These are phyloP conservation scores for Orchesellides sinensis DNA, from an alignment of 2,888 invertebrate species.

Conservation along the genomic window DNA sequence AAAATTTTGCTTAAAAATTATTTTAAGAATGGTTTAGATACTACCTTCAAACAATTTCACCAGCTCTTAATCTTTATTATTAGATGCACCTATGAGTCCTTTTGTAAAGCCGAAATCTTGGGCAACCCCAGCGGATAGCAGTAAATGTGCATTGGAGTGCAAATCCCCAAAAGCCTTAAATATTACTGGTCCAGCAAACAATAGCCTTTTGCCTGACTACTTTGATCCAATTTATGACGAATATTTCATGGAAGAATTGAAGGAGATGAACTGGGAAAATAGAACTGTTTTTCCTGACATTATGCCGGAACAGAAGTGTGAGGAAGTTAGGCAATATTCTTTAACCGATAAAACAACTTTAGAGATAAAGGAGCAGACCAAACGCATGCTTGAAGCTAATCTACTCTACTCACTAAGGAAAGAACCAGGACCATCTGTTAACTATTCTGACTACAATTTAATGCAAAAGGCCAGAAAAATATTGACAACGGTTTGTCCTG, in stretches of 20 bases:
- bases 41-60: background rate
- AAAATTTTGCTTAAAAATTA: background rate
- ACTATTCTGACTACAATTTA: slow-evolving; percentile 54
- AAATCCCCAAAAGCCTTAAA: background rate
- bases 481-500: slow-evolving; percentile 60
- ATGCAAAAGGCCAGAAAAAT: slow-evolving; percentile 66
- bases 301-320: slow-evolving; percentile 16
- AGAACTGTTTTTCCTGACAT: background rate
- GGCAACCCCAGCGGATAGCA: background rate
- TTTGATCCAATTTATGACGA: slow-evolving; percentile 51
- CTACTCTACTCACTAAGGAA: slow-evolving; percentile 34
- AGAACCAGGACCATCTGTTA: slow-evolving; percentile 40
- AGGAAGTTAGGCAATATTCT: slow-evolving; percentile 8
- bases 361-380: slow-evolving; percentile 66
- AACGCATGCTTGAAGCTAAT: slow-evolving; percentile 56
- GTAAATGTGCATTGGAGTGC: slow-evolving; percentile 36
- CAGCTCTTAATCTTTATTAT: background rate
- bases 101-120: slow-evolving; percentile 21
- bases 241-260: slow-evolving; percentile 38
- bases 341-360: slow-evolving; percentile 52
- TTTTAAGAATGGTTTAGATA: background rate
- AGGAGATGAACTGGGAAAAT: slow-evolving; percentile 25
- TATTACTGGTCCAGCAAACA: background rate
- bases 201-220: slow-evolving; percentile 50
- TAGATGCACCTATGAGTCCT: slow-evolving; percentile 9